Conservation (phyloP, 1,140 invertebrate species). For the Cyrtorhinus lividipennis region DNA sequence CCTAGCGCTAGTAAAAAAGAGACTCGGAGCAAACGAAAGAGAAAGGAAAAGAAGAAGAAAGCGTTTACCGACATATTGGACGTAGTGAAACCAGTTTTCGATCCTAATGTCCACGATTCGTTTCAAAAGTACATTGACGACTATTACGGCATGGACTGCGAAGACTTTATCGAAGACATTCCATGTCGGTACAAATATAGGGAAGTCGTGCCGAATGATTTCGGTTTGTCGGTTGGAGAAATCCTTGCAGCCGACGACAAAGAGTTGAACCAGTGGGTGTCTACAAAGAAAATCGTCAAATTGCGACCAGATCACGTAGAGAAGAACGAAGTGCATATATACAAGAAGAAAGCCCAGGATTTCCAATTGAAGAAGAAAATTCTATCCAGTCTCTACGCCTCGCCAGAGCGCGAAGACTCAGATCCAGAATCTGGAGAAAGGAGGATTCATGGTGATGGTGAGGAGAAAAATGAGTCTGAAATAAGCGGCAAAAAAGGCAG, state of each 20-base stretch:
- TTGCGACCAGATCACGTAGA: conserved; percentile 64
- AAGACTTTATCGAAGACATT: conserved; percentile 82
- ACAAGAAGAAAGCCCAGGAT: conserved; percentile 57
- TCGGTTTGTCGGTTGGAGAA: conserved; percentile 79
- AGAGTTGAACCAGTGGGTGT: conserved; percentile 89
- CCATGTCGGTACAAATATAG: conserved; percentile 90
- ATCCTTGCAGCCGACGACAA: conserved; percentile 80
- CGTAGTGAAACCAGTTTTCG: conserved; percentile 43
- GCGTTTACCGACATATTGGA: conserved; percentile 23
- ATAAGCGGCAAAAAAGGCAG: conserved; percentile 22
- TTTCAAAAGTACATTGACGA: conserved; percentile 85
- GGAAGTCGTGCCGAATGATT: conserved; percentile 75
- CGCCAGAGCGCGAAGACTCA: conserved; percentile 16
- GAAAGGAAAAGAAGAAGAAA: conserved; percentile 42
- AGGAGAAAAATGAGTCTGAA: too few relatives aligned
- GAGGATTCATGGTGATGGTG: neutral
- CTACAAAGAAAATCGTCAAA: conserved; percentile 77
- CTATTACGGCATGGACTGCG: conserved; percentile 87
- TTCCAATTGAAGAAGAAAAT: conserved; percentile 62
- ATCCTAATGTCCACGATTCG: conserved; percentile 54
- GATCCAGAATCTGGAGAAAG: neutral
- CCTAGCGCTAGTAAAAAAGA: conserved; percentile 13
- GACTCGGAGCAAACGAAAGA: conserved; percentile 23
- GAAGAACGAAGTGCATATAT: conserved; percentile 60
- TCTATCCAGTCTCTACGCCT: conserved; percentile 60